A percentile compares a stretch with the other conserved stretches of the same genome.
Conservation (phyloP, 2,797 vertebrate genomes). For the Taeniopygia guttata region DNA sequence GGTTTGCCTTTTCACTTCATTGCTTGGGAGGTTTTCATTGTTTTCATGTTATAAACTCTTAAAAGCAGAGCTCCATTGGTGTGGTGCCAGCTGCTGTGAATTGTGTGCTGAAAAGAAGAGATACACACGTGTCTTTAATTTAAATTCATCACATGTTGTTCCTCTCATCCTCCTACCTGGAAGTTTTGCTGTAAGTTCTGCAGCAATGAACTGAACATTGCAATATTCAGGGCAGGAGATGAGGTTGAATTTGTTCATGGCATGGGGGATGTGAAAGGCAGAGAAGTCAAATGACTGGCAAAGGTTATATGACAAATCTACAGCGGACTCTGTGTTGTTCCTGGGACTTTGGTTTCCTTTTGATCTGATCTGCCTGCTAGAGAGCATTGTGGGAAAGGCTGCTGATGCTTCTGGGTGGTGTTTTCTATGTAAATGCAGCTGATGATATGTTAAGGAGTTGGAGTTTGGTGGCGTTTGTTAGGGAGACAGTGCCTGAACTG, state of each 20-base stretch:
- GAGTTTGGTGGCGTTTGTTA: background rate
- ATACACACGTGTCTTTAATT: accelerated
- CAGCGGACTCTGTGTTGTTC: background rate
- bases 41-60: background rate
- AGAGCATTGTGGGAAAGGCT: background rate
- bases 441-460: background rate
- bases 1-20: background rate
- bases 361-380: background rate
- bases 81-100: accelerated
- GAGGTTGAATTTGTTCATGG: background rate
- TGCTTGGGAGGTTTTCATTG: accelerated
- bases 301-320: background rate
- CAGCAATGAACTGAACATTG: accelerated
- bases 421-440: background rate
- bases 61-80: background rate
- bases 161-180: background rate
- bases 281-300: background rate
- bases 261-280: background rate
- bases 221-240: background rate
- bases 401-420: background rate
- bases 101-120: background rate
- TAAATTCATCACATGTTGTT: background rate
- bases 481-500: background rate
- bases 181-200: background rate
- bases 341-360: background rate